Conservation (phyloP, 2,888 invertebrate genomes). For the Onthophagus sagittarius region DNA sequence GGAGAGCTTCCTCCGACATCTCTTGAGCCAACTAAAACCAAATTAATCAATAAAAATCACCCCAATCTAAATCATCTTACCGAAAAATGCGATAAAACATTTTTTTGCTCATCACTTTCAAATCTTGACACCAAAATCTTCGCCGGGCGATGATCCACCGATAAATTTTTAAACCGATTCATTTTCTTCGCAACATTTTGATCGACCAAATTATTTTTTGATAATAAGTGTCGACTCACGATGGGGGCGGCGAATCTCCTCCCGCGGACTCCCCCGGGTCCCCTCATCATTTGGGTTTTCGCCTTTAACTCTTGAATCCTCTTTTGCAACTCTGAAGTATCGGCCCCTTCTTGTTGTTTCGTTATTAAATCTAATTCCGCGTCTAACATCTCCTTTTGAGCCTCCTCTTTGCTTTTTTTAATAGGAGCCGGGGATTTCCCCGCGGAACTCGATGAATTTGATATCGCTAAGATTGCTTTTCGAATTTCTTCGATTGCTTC, state of each 20-base stretch:
- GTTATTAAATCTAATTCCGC: slow-evolving; percentile 88
- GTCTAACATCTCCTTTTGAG: slow-evolving; percentile 85
- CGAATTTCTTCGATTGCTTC: slow-evolving; percentile 76
- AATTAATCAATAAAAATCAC: not conserved
- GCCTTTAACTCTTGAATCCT: slow-evolving; percentile 70
- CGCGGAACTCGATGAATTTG: slow-evolving; percentile 25
- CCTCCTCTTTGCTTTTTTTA: slow-evolving; percentile 70
- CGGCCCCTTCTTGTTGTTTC: slow-evolving; percentile 83
- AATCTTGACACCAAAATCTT: slow-evolving; percentile 85
- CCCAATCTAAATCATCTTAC: slow-evolving; percentile 53
- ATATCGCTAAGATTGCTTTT: slow-evolving; percentile 57
- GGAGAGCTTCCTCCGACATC: slow-evolving; percentile 61
- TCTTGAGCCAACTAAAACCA: slow-evolving; percentile 41
- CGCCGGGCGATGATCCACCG: slow-evolving; percentile 81
- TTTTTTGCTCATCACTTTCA: slow-evolving; percentile 76
- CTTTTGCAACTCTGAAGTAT: slow-evolving; percentile 76
- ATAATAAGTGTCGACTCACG: slow-evolving; percentile 40
- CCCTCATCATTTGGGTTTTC: slow-evolving; percentile 37
- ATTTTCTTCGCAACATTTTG: slow-evolving; percentile 45
- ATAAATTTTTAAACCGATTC: slow-evolving; percentile 49
- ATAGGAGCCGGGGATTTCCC: slow-evolving; percentile 40
- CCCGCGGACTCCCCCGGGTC: slow-evolving; percentile 41
- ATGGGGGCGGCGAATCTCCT: slow-evolving; percentile 38
- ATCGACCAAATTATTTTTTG: slow-evolving; percentile 44
- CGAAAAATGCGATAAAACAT: slow-evolving; percentile 77